Evolutionary conservation across 2,797 vertebrate species (phyloP).

Genomic region (Melanotaenia pygmaea): DNA sequence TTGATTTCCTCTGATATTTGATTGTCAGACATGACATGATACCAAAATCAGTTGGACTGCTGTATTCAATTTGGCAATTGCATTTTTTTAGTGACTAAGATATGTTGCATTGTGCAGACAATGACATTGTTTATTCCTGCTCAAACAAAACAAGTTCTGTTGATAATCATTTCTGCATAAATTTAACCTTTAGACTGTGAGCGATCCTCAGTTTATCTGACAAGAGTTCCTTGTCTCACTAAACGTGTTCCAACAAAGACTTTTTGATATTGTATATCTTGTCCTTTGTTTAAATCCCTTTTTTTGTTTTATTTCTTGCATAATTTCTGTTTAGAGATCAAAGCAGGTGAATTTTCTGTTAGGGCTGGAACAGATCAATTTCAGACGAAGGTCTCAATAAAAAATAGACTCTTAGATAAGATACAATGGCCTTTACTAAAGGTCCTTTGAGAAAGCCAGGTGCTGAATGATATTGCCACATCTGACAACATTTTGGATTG

Average conservation of each 20-base stretch:
- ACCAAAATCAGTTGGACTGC: neutral
- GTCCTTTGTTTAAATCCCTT: constrained; percentile 6
- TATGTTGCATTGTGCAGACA: constrained; percentile 11
- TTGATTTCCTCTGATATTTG: constrained; percentile 8
- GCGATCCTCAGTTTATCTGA: neutral
- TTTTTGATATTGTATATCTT: neutral
- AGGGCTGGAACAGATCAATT: constrained; percentile 3
- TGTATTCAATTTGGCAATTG: neutral
- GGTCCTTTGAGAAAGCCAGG: neutral
- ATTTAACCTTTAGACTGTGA: constrained; percentile 59
- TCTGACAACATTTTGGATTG: neutral
- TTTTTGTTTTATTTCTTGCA: constrained; percentile 16
- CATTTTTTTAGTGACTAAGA: neutral
- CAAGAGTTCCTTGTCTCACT: constrained; percentile 5
- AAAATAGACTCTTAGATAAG: neutral
- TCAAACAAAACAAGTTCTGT: constrained; percentile 14
- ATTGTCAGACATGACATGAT: neutral
- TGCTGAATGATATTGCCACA: neutral
- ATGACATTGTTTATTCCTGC: constrained; percentile 12
- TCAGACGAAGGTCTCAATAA: constrained; percentile 15
- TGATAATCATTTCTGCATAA: constrained; percentile 50
- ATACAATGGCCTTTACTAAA: neutral
- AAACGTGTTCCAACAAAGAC: constrained; percentile 4
- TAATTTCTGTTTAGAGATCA: constrained; percentile 22
- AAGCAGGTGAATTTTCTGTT: constrained; percentile 14